A percentile compares a stretch with the other conserved stretches of the same genome.
Conservation (phyloP, 2,113 vertebrate genomes). For the Panthera uncia region DNA sequence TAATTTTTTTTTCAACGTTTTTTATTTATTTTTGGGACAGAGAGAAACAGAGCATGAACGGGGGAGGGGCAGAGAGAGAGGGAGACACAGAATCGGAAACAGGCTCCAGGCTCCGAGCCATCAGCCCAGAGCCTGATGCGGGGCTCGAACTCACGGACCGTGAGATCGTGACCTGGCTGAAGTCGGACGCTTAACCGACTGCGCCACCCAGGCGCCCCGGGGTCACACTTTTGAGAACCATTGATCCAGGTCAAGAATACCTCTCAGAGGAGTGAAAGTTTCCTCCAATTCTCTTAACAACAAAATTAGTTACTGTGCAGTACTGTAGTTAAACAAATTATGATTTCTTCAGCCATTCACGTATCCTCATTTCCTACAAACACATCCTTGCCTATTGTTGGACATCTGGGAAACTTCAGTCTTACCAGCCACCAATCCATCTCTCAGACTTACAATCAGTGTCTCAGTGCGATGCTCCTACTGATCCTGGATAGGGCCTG, state of each 20-base stretch:
- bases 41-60: too few species aligned
- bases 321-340: not conserved
- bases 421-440: not conserved
- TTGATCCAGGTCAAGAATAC: not conserved
- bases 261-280: not conserved
- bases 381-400: not conserved
- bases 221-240: not conserved
- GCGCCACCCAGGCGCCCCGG: too few species aligned
- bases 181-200: too few species aligned
- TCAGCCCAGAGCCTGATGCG: too few species aligned
- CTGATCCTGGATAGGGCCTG: not conserved
- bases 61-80: too few species aligned
- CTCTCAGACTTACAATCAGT: not conserved
- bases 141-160: too few species aligned
- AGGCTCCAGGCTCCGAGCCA: too few species aligned
- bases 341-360: not conserved
- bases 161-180: too few species aligned
- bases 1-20: too few species aligned
- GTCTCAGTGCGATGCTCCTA: not conserved
- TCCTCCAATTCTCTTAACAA: not conserved
- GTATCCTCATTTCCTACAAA: not conserved
- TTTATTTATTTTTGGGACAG: too few species aligned
- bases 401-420: not conserved
- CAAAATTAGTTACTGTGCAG: not conserved
- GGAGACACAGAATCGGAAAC: too few species aligned